Evolutionary conservation across 2,113 vertebrate genomes (phyloP).

Genomic region (Brachyistius frenatus): DNA sequence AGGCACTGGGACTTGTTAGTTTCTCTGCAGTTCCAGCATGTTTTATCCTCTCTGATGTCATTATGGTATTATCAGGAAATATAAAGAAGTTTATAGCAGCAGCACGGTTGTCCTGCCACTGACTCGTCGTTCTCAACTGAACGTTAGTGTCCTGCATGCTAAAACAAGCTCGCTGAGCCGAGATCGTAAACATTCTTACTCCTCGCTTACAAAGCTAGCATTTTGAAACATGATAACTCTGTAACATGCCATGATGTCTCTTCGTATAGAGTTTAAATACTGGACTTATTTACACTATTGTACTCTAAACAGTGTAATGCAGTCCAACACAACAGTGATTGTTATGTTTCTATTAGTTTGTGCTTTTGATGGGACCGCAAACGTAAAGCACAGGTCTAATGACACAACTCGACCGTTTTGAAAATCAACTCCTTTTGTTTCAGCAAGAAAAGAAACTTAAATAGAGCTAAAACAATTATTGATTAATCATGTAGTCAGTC

Average conservation of each 20-base stretch:
- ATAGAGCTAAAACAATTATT: no score
- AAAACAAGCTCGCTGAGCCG: neutral
- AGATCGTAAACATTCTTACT: neutral
- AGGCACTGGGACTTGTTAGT: slow-evolving; percentile 55
- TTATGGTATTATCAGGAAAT: slow-evolving; percentile 17
- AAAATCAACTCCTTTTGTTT: no score
- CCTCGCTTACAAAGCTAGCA: neutral
- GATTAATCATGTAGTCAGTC: no score
- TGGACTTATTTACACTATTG: neutral
- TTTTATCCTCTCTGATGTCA: slow-evolving; percentile 12
- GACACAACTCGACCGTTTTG: no score
- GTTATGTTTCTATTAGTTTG: neutral
- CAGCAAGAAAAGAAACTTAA: no score
- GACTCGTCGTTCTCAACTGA: neutral
- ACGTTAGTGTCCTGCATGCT: slow-evolving; percentile 1
- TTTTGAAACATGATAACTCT: slow-evolving; percentile 8
- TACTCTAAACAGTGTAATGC: neutral
- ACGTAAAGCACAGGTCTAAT: no score
- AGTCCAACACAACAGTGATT: neutral
- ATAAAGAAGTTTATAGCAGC: slow-evolving; percentile 15
- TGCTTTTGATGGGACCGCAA: no score
- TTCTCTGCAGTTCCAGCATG: slow-evolving; percentile 46
- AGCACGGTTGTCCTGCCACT: slow-evolving; percentile 3
- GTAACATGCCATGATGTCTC: neutral
- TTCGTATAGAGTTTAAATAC: neutral